These are phyloP conservation scores for Syngnathus acus DNA, from an alignment of 2,797 vertebrate genomes.

Conservation along the genomic window DNA sequence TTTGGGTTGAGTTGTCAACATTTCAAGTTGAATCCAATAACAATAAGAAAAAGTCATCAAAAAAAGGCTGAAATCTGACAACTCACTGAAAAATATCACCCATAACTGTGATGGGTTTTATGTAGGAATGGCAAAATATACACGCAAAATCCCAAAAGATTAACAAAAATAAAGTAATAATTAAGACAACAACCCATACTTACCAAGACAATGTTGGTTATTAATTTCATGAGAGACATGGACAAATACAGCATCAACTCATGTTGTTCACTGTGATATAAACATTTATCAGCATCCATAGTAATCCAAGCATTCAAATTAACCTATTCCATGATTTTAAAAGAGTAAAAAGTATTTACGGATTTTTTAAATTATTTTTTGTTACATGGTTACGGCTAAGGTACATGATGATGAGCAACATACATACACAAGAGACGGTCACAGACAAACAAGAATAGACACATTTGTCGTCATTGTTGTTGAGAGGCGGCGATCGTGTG, in stretches of 20 bases:
- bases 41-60: constrained; percentile 27
- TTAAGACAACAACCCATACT: constrained; percentile 74
- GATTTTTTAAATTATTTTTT: not conserved
- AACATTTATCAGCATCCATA: constrained; percentile 65
- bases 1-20: constrained; percentile 82
- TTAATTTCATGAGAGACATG: constrained; percentile 81
- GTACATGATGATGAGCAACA: constrained; percentile 49
- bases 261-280: constrained; percentile 72
- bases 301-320: constrained; percentile 7
- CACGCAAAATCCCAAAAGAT: constrained; percentile 54
- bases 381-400: constrained; percentile 9
- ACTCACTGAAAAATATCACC: constrained; percentile 84
- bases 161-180: constrained; percentile 40
- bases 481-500: constrained; percentile 33
- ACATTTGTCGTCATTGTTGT: constrained; percentile 34
- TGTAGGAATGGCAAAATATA: constrained; percentile 72
- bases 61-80: constrained; percentile 76
- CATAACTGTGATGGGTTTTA: constrained; percentile 74
- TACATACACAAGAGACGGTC: constrained; percentile 47
- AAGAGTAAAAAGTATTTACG: not conserved
- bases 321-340: constrained; percentile 23
- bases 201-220: constrained; percentile 79
- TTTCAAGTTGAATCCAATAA: constrained; percentile 55
- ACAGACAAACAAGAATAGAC: constrained; percentile 44
- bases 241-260: constrained; percentile 82